Base-by-base conservation (phyloP, 2,888 invertebrate species). In the Amaurobius ferox region DNA sequence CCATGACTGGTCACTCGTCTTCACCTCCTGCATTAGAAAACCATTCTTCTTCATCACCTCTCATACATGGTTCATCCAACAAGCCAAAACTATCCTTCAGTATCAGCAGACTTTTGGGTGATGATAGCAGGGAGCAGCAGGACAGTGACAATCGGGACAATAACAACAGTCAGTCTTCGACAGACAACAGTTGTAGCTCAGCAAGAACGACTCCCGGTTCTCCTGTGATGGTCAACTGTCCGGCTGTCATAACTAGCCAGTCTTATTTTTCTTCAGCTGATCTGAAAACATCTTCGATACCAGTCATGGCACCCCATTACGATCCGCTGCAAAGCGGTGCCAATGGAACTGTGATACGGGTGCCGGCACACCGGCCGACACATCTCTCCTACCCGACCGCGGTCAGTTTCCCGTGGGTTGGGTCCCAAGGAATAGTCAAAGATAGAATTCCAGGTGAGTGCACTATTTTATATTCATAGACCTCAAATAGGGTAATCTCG, bases 381-480 rank as follows among this genome's bases (percentile, higher is more conserved):
- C 89, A 93, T 89, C 62, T 83, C 13, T 62, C 87, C 28, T 77
- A 85, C 68, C 85, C 83, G 11, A 78, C 80, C 6, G 68, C 78
- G 16, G 77, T 79, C 48, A 70, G 77, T n/a, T 88, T 88, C 61
- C 88, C 88, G 1, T 88, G 88, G 88, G 79, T 88, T n/a, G 85
- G 83, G 11, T 71, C 88, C 13, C 81, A 87, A 30, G 79, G 85
- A n/a, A 95, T 95, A 90, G 95, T 95, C 90, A 96, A 96, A 92
- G 95, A 96, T 91, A 93, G 96, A 92, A 92, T 96, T 90, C 95
- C 95, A 92, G 95, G 96, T 96, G 92, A 94, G 94, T 72, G 7
- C 13, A 39, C 28, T 28, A 23, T 40, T 64, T 39, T 35, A 61
- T 74, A 30, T 39, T 44, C 9, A 44, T 16, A 35, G 35, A 7